Percentiles rank a stretch among this genome's conserved stretches.
phyloP scores from a whole-genome alignment of 2,888 invertebrate species.

The Noctua janthe region DNA sequence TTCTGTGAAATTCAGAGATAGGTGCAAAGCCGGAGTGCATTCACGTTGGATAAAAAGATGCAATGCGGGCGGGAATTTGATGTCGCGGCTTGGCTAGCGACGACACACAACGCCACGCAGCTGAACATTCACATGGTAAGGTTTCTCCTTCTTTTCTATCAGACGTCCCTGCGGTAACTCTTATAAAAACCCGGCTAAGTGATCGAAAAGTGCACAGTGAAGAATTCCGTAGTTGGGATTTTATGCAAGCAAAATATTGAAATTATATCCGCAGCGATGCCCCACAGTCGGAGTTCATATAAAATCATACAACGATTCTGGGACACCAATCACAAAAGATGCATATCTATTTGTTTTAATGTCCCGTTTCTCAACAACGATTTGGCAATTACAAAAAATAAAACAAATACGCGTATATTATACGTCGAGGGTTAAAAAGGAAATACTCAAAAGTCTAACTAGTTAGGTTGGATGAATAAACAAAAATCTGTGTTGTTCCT shows the following conservation, averaged over 20 bases:
- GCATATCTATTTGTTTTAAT: background rate
- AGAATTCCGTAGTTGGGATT: background rate
- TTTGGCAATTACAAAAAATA: background rate
- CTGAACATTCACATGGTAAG: constrained; percentile 10
- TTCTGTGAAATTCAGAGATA: constrained; percentile 60
- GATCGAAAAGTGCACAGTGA: background rate
- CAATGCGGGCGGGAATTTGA: constrained; percentile 20
- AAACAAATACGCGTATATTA: background rate
- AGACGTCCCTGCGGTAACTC: background rate
- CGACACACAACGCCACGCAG: constrained; percentile 17
- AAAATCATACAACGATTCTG: background rate
- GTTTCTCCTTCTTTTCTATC: background rate
- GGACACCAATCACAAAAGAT: background rate
- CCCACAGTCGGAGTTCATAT: background rate
- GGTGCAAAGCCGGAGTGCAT: constrained; percentile 54
- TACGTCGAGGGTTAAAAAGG: background rate
- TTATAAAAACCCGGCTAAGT: background rate
- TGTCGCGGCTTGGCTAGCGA: constrained; percentile 22
- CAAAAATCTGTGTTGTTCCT: constrained; percentile 12
- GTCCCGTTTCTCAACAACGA: background rate
- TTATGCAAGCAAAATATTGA: background rate
- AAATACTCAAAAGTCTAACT: background rate
- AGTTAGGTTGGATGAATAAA: constrained; percentile 20
- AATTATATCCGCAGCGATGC: background rate
- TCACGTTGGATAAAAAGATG: constrained; percentile 63